Evolutionary conservation across 1,140 invertebrate species (phyloP), one percentile per base, ranked within the genome.

Genomic region (Drosophila pruinosa): DNA sequence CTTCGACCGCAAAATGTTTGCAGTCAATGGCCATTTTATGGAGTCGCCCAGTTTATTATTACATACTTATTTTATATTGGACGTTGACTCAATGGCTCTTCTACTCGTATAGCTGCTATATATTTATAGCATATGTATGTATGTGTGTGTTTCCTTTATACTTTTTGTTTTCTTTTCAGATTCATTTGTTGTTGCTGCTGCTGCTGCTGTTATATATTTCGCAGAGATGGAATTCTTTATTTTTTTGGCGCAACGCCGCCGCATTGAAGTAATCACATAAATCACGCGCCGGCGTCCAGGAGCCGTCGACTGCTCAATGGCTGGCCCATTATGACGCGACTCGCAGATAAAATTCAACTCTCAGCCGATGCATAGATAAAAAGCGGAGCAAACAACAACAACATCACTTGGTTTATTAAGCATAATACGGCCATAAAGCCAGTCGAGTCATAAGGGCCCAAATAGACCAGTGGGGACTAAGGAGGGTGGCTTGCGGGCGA

Each of bases 241-340:
- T 63, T 74, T 73, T 86, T 86, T 86, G 76, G 76, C 81, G 81
- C 81, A 85, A 85, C 81, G 71, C 82, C 81, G 81, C 82, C 81
- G 81, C 82, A 86, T 88, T 78, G 82, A 88, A 86, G 82, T 86
- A 86, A 86, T 86, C 82, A 88, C 82, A 88, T 86, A 86, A 86
- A 86, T 86, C 82, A 86, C 74, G 74, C 63, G 75, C 67, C 63
- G 64, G 72, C 77, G 47, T 83, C 67, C 77, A 78, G 73, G 81
- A 82, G 80, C 75, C 28, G 67, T 70, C 75, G 75, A 64, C 73
- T 72, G 72, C 48, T 72, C 68, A 63, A 71, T 57, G 68, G 53
- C 45, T 57, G 53, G 61, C 43, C 78, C 81, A 86, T 86, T 86
- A 86, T 86, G 78, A 86, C 62, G 85, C 81, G 78, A 86, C 61